phyloP scores from a whole-genome alignment of 1,140 invertebrate genomes.

The Sycobia sp. region DNA sequence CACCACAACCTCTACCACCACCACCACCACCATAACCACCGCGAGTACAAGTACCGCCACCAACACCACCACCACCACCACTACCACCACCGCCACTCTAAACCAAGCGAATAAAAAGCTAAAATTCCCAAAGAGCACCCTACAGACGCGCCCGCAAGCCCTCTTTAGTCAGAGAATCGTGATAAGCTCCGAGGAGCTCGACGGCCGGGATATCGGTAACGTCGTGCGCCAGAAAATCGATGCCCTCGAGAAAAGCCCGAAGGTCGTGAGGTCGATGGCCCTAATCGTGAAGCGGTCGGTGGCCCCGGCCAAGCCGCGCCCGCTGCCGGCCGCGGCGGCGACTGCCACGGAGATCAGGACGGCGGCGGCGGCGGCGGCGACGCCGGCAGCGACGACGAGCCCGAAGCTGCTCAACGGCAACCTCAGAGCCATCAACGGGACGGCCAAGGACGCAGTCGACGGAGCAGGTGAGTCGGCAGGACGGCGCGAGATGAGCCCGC shows the following conservation, averaged over 20 bases:
- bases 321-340: slow-evolving; percentile 15
- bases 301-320: slow-evolving; percentile 39
- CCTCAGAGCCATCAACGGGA: background rate
- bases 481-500: no score
- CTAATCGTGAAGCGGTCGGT: slow-evolving; percentile 58
- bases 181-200: slow-evolving; percentile 57
- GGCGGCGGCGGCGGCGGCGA: no score
- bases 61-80: slow-evolving; percentile 44
- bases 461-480: slow-evolving; percentile 34
- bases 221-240: slow-evolving; percentile 55
- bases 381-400: no score
- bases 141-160: slow-evolving; percentile 50
- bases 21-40: slow-evolving; percentile 39
- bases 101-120: slow-evolving; percentile 49
- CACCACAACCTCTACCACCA: slow-evolving; percentile 33
- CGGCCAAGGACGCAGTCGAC: slow-evolving; percentile 17
- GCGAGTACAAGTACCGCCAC: no score
- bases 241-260: slow-evolving; percentile 55
- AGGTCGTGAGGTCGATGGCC: slow-evolving; percentile 56
- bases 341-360: slow-evolving; percentile 1
- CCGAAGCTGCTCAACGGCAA: no score
- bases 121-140: slow-evolving; percentile 57
- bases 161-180: slow-evolving; percentile 61
- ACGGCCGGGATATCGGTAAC: slow-evolving; percentile 54
- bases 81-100: slow-evolving; percentile 50